Evolutionary conservation across 1,140 invertebrate species (phyloP).

Genomic region (Catajapyx aquilonaris): DNA sequence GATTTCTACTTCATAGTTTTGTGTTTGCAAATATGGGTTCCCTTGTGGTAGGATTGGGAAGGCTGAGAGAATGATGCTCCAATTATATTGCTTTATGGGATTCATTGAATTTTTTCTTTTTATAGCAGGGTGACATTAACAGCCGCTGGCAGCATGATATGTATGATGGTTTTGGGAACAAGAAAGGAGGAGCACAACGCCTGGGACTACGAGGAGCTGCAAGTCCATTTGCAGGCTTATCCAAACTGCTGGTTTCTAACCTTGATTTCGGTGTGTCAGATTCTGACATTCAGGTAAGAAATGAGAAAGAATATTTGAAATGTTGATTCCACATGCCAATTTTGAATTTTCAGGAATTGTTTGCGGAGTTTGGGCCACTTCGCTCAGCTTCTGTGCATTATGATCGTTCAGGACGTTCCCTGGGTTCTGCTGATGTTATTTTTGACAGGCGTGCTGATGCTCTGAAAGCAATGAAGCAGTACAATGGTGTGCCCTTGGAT

Average conservation of each 20-base stretch:
- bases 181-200: too few relatives aligned
- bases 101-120: too few relatives aligned
- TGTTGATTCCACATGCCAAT: too few relatives aligned
- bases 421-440: constrained; percentile 91
- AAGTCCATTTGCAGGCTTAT: constrained; percentile 34
- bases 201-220: constrained; percentile 36
- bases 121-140: too few relatives aligned
- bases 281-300: constrained; percentile 81
- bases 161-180: constrained; percentile 49
- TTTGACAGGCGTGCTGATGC: constrained; percentile 82
- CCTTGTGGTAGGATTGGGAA: too few relatives aligned
- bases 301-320: too few relatives aligned
- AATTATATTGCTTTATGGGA: too few relatives aligned
- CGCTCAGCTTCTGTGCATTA: constrained; percentile 92
- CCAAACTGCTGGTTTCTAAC: constrained; percentile 84
- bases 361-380: constrained; percentile 86
- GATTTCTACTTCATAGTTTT: too few relatives aligned
- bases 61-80: too few relatives aligned
- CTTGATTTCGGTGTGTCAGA: constrained; percentile 92
- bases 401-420: constrained; percentile 82
- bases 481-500: constrained; percentile 92
- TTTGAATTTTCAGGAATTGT: too few relatives aligned
- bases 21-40: too few relatives aligned
- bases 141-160: constrained; percentile 97
- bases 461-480: constrained; percentile 90